A percentile compares a stretch with the other conserved stretches of the same genome.
Conservation (phyloP, 2,113 vertebrate species). For the Bubo bubo region DNA sequence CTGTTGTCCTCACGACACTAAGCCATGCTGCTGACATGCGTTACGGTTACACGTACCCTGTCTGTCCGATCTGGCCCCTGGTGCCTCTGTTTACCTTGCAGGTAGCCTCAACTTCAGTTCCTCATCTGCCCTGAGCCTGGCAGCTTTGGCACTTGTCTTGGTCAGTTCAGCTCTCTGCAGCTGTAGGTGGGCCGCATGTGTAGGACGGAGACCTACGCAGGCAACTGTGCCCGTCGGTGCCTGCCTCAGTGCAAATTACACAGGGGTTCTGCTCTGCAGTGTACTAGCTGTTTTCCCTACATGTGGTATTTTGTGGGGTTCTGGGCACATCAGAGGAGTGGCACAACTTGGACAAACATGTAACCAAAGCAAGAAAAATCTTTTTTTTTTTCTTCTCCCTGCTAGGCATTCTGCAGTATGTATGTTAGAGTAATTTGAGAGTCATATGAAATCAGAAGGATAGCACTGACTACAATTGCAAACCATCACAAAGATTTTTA, state of each 20-base stretch:
- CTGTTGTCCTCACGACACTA: not conserved
- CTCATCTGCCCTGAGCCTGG: not conserved
- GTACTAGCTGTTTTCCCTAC: not conserved
- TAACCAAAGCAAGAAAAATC: not conserved
- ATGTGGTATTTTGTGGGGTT: not conserved
- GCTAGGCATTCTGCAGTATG: not conserved
- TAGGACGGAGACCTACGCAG: not conserved
- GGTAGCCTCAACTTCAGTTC: not conserved
- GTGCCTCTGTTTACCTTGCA: not conserved
- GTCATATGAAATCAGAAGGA: not conserved
- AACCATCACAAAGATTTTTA: not conserved
- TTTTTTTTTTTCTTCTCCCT: not conserved
- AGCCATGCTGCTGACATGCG: not conserved
- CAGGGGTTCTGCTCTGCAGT: not conserved
- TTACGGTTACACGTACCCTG: not conserved
- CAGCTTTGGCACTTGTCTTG: not conserved
- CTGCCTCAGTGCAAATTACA: not conserved
- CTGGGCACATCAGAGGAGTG: not conserved
- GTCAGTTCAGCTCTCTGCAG: not conserved
- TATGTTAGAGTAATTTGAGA: not conserved
- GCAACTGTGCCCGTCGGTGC: not conserved
- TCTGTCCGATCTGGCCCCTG: not conserved
- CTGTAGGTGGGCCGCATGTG: not conserved
- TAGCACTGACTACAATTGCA: not conserved
- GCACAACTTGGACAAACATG: not conserved